Evolutionary conservation across 2,888 invertebrate genomes (phyloP).

Genomic region (Diarsia dahlii): DNA sequence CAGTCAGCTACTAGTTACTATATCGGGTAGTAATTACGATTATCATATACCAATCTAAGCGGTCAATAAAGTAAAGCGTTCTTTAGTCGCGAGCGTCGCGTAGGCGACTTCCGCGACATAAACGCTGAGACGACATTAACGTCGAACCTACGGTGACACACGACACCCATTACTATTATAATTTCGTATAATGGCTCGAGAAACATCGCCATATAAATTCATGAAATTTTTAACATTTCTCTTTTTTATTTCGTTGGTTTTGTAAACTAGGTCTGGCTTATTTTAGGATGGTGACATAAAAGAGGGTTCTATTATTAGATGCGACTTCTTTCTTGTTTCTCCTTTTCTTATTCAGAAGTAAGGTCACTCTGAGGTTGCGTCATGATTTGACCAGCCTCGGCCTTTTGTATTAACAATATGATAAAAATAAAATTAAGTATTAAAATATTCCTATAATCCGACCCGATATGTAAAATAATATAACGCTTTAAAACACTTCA

Average conservation of each 20-base stretch:
- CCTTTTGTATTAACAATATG: slow-evolving; percentile 1
- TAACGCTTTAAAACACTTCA: slow-evolving; percentile 63
- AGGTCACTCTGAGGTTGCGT: slow-evolving; percentile 25
- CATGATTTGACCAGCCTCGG: slow-evolving; percentile 5
- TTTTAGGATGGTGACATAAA: slow-evolving; percentile 1
- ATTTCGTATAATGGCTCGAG: slow-evolving; percentile 70
- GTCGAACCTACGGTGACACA: slow-evolving; percentile 75
- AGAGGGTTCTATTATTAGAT: not conserved
- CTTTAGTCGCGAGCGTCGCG: slow-evolving; percentile 70
- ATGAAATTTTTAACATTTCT: slow-evolving; percentile 30
- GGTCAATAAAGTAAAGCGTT: slow-evolving; percentile 53
- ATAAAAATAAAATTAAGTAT: slow-evolving; percentile 24
- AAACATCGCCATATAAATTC: slow-evolving; percentile 48
- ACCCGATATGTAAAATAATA: slow-evolving; percentile 60
- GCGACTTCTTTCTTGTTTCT: not conserved
- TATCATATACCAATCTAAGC: slow-evolving; percentile 51
- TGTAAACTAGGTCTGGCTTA: slow-evolving; percentile 2
- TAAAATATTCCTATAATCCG: slow-evolving; percentile 46
- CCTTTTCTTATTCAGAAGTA: not conserved
- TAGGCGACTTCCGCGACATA: slow-evolving; percentile 82
- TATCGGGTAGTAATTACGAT: slow-evolving; percentile 51
- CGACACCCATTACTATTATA: slow-evolving; percentile 79
- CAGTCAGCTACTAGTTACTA: slow-evolving; percentile 22
- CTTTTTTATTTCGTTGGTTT: slow-evolving; percentile 4
- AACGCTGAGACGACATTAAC: slow-evolving; percentile 71